These are phyloP conservation scores for Spodoptera picta DNA, from an alignment of 2,888 invertebrate genomes.

Conservation along the genomic window DNA sequence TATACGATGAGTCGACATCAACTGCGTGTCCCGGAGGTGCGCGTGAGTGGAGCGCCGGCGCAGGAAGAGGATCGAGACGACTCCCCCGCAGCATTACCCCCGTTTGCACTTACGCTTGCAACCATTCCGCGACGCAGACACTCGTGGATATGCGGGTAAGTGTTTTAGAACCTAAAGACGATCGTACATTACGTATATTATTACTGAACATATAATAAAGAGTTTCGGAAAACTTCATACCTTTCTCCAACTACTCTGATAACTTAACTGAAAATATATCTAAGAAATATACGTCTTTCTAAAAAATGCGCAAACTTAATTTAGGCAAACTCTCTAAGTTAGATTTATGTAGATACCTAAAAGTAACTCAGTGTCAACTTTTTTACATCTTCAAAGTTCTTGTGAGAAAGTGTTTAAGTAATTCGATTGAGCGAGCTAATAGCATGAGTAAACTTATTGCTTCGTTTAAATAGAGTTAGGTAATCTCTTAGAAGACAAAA, in stretches of 20 bases:
- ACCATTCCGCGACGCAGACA: conserved; percentile 90
- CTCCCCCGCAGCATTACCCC: conserved; percentile 79
- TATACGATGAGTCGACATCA: conserved; percentile 83
- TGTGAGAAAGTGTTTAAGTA: conserved; percentile 8
- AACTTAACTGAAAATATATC: too few species aligned
- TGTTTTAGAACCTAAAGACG: conserved; percentile 14
- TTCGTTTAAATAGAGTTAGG: not conserved
- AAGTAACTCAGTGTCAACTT: conserved; percentile 19
- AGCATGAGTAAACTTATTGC: not conserved
- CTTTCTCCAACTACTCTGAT: too few species aligned
- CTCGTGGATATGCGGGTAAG: conserved; percentile 94
- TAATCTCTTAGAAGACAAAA: conserved; percentile 10
- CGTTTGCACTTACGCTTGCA: conserved; percentile 85
- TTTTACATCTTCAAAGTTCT: conserved; percentile 10
- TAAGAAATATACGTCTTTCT: too few species aligned
- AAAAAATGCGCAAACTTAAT: not conserved
- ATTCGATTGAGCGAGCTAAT: conserved; percentile 11
- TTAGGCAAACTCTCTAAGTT: conserved; percentile 16
- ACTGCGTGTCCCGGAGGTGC: conserved; percentile 91
- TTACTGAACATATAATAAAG: not conserved
- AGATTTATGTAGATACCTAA: conserved; percentile 21
- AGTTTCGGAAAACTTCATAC: too few species aligned
- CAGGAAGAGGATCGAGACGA: conserved; percentile 77
- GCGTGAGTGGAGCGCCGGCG: conserved; percentile 89
- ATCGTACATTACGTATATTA: conserved; percentile 2